Base-by-base conservation (phyloP, 2,113 vertebrate genomes). In the Pandion haliaetus region DNA sequence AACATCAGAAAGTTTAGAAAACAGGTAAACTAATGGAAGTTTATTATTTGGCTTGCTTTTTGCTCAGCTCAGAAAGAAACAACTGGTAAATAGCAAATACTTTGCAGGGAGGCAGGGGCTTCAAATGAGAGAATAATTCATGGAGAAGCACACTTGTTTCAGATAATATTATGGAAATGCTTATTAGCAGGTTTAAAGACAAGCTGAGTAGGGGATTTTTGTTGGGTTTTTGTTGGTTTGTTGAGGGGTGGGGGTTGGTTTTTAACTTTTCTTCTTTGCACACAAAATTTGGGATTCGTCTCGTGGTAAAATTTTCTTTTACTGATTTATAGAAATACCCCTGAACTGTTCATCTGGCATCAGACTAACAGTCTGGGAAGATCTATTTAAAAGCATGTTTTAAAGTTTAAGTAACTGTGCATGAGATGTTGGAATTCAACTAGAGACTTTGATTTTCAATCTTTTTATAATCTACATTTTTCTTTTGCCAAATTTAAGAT, bases 401-500 rank as follows among this genome's bases (percentile, higher is more conserved):
- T 74, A 17, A 78, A 90, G 52, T 95, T 87, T 85, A 90, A 93
- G 54, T 91, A 91, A 88, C 57, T 59, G n/a, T 14, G 15, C 52
- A 72, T 72, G n/a, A 94, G 45, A 80, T 63, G 17, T 59, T 95
- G 78, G 70, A 95, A 93, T 66, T 94, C 62, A 85, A 20, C 20
- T 86, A 84, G 6, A 94, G 23, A 54, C 71, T 73, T 82, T 19
- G 69, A 76, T 91, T 96, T 90, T 91, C 93, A 85, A 77, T 38
- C 49, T 95, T 80, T 80, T 80, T 86, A 73, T 85, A 80, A 91
- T 73, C 66, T 82, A 63, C n/a, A 49, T 69, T 90, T 91, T 77
- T 65, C 66, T 94, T 95, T 55, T 88, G 74, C 84, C 95, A 95
- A 93, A 58, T 66, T 80, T 87, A 95, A 85, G 86, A 95, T 85